phyloP scores from a whole-genome alignment of 2,888 invertebrate species.

The Phyllotreta striolata region DNA sequence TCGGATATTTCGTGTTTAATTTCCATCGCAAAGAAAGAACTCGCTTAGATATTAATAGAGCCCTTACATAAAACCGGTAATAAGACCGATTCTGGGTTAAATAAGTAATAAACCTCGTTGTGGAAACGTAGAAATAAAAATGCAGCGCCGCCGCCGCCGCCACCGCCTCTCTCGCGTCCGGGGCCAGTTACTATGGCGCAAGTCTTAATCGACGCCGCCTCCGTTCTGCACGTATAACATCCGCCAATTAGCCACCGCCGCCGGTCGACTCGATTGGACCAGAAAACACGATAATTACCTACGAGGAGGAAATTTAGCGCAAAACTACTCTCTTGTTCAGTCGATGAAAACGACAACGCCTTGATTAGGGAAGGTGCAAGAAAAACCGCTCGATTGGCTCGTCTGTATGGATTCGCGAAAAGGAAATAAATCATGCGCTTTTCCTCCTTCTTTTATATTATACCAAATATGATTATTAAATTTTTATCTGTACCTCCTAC shows the following conservation, averaged over 20 bases:
- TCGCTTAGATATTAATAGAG: conserved; percentile 42
- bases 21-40: conserved; percentile 24
- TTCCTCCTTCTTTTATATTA: no score
- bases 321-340: conserved; percentile 38
- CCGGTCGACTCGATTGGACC: conserved; percentile 52
- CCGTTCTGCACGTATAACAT: conserved; percentile 59
- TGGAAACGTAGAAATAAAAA: conserved; percentile 29
- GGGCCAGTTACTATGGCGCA: conserved; percentile 56
- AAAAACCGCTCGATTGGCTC: conserved; percentile 22
- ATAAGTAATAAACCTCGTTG: conserved; percentile 41
- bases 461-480: no score
- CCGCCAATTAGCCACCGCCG: conserved; percentile 60
- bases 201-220: conserved; percentile 60
- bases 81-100: conserved; percentile 37
- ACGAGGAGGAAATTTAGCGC: conserved; percentile 43
- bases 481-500: no score
- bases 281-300: conserved; percentile 45
- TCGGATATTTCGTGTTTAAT: conserved; percentile 37
- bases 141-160: conserved; percentile 56
- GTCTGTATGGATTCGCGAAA: conserved; percentile 3
- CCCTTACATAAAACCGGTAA: conserved; percentile 38
- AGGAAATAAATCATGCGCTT: background rate
- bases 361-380: conserved; percentile 34
- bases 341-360: conserved; percentile 38
- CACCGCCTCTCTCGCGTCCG: conserved; percentile 55